A percentile compares a stretch with the other conserved stretches of the same genome.
Evolutionary conservation across 2,888 invertebrate species (phyloP).

Genomic region (Taphrorychus bicolor): DNA sequence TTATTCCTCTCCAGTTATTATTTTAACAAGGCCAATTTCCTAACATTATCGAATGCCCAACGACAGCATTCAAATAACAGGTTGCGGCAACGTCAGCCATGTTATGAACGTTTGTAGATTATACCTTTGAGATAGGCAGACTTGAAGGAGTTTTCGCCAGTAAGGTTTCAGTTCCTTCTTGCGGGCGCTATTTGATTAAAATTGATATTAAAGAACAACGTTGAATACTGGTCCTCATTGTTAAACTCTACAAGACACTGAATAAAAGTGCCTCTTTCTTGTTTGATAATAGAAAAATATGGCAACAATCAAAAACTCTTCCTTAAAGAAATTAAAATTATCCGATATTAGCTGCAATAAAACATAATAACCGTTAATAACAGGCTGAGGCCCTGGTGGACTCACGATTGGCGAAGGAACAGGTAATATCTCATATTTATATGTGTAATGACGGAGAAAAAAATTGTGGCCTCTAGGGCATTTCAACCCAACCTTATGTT

Average conservation of each 20-base stretch:
- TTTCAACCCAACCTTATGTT: not conserved
- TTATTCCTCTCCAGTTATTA: conserved; percentile 14
- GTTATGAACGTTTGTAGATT: conserved; percentile 30
- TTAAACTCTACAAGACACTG: too few relatives aligned
- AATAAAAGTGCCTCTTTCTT: too few relatives aligned
- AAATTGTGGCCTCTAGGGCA: conserved; percentile 10
- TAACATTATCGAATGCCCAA: conserved; percentile 30
- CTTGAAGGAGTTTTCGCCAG: conserved; percentile 24
- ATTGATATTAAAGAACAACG: too few relatives aligned
- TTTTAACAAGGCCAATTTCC: conserved; percentile 36
- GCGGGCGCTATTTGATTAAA: too few relatives aligned
- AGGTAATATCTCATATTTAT: conserved; percentile 60
- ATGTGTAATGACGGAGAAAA: conserved; percentile 42
- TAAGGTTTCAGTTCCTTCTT: too few relatives aligned
- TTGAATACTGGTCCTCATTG: too few relatives aligned
- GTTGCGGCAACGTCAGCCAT: conserved; percentile 23
- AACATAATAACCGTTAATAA: conserved; percentile 62
- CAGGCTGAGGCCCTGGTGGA: conserved; percentile 51
- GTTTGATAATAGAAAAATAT: not conserved
- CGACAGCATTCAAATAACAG: conserved; percentile 33
- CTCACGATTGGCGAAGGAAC: conserved; percentile 54
- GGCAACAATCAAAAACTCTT: conserved; percentile 15
- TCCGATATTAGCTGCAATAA: conserved; percentile 59
- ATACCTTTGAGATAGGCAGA: conserved; percentile 20
- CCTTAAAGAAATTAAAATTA: conserved; percentile 11